Evolutionary conservation across 2,888 invertebrate genomes (phyloP).

Genomic region (Unio pictorum): DNA sequence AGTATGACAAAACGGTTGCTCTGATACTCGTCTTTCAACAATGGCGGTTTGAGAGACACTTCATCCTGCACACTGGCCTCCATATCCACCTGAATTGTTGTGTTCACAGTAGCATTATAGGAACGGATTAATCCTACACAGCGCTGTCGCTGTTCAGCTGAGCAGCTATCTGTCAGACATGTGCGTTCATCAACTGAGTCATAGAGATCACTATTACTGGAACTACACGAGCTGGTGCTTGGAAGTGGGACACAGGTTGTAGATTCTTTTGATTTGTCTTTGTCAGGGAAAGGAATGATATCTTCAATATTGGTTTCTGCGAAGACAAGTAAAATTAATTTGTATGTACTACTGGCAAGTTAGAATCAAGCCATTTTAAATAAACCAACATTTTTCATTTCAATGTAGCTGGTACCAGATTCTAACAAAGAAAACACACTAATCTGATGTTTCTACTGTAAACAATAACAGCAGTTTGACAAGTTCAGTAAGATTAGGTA

Average conservation of each 20-base stretch:
- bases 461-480: no score
- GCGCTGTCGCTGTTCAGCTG: constrained; percentile 44
- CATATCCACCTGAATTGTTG: constrained; percentile 6
- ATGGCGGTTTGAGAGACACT: constrained; percentile 2
- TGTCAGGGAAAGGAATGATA: constrained; percentile 48
- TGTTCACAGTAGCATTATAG: constrained; percentile 37
- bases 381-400: no score
- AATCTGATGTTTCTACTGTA: no score
- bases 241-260: constrained; percentile 3
- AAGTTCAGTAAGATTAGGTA: no score
- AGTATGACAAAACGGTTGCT: constrained; percentile 82
- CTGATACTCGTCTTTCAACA: constrained; percentile 58
- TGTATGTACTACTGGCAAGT: no score
- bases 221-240: constrained; percentile 9
- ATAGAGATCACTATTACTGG: constrained; percentile 17
- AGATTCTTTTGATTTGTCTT: constrained; percentile 13
- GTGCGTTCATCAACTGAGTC: constrained; percentile 37
- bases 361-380: no score
- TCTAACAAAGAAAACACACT: no score
- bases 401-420: no score
- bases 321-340: no score
- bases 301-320: constrained; percentile 49
- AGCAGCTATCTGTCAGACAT: constrained; percentile 52
- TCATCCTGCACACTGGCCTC: constrained; percentile 3
- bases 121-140: constrained; percentile 52